These are phyloP conservation scores for Thunnus maccoyii DNA, from an alignment of 2,113 vertebrate genomes.

Conservation along the genomic window DNA sequence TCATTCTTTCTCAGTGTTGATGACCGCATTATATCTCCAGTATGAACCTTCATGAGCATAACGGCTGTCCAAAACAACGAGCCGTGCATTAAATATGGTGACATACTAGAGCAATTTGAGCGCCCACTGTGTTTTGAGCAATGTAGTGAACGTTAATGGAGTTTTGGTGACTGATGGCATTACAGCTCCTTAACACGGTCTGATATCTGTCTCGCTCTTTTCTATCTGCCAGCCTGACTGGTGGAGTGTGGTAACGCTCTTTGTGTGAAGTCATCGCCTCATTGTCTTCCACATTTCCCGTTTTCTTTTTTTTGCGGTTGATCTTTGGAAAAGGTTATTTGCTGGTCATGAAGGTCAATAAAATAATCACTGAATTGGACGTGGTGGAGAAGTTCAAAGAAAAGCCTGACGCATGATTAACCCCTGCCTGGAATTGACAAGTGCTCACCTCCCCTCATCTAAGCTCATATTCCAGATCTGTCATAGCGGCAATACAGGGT, in stretches of 20 bases:
- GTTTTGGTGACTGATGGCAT: slow-evolving; percentile 30
- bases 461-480: slow-evolving; percentile 65
- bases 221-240: slow-evolving; percentile 12
- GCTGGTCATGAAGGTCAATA: slow-evolving; percentile 32
- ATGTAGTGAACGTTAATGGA: slow-evolving; percentile 18
- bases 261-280: background rate
- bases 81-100: slow-evolving; percentile 35
- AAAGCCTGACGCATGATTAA: slow-evolving; percentile 46
- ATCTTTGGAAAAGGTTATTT: slow-evolving; percentile 4
- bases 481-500: slow-evolving; percentile 63
- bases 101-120: slow-evolving; percentile 25
- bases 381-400: slow-evolving; percentile 37
- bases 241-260: background rate
- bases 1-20: slow-evolving; percentile 57
- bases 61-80: slow-evolving; percentile 55
- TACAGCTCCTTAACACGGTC: slow-evolving; percentile 6
- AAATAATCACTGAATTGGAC: slow-evolving; percentile 17
- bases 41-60: slow-evolving; percentile 49
- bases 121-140: slow-evolving; percentile 6
- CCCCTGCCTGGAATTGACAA: slow-evolving; percentile 45
- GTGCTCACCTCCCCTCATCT: slow-evolving; percentile 53
- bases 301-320: slow-evolving; percentile 1
- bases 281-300: background rate
- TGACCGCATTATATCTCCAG: slow-evolving; percentile 63
- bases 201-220: slow-evolving; percentile 20